Conservation (phyloP, 2,797 vertebrate species). For the Leontocebus nigricollis region DNA sequence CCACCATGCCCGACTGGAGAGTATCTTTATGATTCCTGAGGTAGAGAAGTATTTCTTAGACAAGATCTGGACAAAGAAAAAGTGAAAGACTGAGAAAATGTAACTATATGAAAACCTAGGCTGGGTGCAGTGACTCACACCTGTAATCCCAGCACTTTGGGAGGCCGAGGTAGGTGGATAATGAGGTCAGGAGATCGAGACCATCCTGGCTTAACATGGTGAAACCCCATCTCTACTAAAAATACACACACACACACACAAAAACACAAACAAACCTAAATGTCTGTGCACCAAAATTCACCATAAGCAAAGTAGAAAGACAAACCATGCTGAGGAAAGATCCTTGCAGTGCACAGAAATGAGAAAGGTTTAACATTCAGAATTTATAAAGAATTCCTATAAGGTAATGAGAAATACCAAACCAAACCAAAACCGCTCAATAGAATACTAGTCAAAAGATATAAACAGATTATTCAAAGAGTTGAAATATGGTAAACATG, state of each 20-base stretch:
- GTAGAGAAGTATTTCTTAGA: not conserved
- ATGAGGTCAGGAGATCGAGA: no score
- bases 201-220: no score
- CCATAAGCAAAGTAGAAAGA: not conserved
- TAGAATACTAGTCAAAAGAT: not conserved
- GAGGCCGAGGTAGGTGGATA: no score
- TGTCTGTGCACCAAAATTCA: not conserved
- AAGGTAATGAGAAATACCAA: not conserved
- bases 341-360: not conserved
- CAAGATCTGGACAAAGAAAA: not conserved
- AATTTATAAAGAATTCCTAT: not conserved
- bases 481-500: not conserved
- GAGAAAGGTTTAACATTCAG: not conserved
- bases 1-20: not conserved
- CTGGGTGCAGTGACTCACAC: no score
- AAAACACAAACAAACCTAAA: not conserved
- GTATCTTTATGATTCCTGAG: not conserved
- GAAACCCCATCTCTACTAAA: no score
- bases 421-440: not conserved
- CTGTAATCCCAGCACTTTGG: no score
- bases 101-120: not conserved
- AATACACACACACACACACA: no score
- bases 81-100: not conserved
- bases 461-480: not conserved
- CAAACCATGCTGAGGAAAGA: not conserved